Percentiles rank a stretch among this genome's conserved stretches.
phyloP scores from a whole-genome alignment of 2,888 invertebrate species.

The Bruchidius siliquastri region DNA sequence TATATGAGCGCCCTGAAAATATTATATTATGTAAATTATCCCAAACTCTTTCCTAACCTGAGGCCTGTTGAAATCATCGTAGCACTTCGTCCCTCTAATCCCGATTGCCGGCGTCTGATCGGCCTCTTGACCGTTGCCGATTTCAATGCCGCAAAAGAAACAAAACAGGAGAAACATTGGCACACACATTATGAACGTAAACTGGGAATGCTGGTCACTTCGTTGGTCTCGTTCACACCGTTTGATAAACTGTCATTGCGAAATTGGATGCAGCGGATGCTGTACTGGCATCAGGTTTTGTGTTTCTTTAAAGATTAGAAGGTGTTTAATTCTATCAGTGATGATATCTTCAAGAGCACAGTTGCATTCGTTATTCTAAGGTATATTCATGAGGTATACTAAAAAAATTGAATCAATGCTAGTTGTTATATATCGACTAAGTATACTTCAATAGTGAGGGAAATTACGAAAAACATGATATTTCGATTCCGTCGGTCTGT shows the following conservation, averaged over 20 bases:
- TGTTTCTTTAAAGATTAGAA: not conserved
- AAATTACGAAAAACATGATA: too few species aligned
- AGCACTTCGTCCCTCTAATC: conserved; percentile 46
- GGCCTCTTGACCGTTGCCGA: conserved; percentile 15
- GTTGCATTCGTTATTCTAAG: not conserved
- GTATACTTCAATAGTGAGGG: too few species aligned
- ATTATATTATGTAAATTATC: too few species aligned
- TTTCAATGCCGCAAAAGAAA: conserved; percentile 7
- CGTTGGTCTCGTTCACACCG: not conserved
- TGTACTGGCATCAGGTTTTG: not conserved
- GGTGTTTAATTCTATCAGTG: not conserved
- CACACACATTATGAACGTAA: not conserved
- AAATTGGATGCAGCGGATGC: not conserved
- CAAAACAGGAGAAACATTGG: not conserved
- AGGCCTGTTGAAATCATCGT: conserved; percentile 53
- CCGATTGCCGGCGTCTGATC: conserved; percentile 41
- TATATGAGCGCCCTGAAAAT: too few species aligned
- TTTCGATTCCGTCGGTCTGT: too few species aligned
- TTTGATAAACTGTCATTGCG: not conserved
- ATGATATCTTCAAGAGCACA: not conserved
- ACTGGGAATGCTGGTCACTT: not conserved
- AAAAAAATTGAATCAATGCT: too few species aligned
- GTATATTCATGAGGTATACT: too few species aligned
- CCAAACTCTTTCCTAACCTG: conserved; percentile 43
- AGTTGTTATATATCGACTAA: too few species aligned